Base-by-base conservation (phyloP, 2,888 invertebrate species). In the Agonopterix heracliana region DNA sequence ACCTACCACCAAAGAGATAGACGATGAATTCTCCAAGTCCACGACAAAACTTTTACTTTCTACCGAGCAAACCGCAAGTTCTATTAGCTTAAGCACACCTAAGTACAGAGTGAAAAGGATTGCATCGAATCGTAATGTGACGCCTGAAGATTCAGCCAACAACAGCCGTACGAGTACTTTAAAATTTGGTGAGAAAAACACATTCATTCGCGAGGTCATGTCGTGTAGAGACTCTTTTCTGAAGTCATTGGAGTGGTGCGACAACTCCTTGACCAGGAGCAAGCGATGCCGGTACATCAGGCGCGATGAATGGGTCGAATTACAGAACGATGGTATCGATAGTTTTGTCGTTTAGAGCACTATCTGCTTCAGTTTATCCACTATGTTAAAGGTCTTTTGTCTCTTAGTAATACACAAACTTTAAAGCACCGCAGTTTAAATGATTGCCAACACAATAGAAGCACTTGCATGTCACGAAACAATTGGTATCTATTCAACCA, bases 231-330 rank as follows among this genome's bases (percentile, higher is more conserved):
- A 89, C 60, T 60, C 80, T 17, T 89, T 89, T 57, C 62, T 89
- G 54, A 84, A 76, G 51, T 85, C 89, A 40, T 63, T 89, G 66
- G 89, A 89, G 61, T 87, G 84, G 81, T 88, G 82, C 60, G 89
- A 89, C 60, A 88, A 87, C 57, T 83, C 89, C 9, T 70, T 89
- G 52, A 84, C 83, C 12, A 77, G 87, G 58, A 74, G 76, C 51
- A 88, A 82, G 72, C 81, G 74, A 53, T 84, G 75, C 65, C 75
- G 79, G 46, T 59, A 66, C 35, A 66, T 88, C 50, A 83, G 77
- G 68, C 73, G 71, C 51, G 88, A 88, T 60, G 82, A 84, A 54
- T 87, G 88, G 87, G 68, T 81, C 55, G 82, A 81, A 59, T 68
- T 81, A 56, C 66, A 74, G 57, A 72, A 68, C 56, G 78, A 82